phyloP scores from a whole-genome alignment of 1,140 invertebrate genomes.

The Bombus confusus region DNA sequence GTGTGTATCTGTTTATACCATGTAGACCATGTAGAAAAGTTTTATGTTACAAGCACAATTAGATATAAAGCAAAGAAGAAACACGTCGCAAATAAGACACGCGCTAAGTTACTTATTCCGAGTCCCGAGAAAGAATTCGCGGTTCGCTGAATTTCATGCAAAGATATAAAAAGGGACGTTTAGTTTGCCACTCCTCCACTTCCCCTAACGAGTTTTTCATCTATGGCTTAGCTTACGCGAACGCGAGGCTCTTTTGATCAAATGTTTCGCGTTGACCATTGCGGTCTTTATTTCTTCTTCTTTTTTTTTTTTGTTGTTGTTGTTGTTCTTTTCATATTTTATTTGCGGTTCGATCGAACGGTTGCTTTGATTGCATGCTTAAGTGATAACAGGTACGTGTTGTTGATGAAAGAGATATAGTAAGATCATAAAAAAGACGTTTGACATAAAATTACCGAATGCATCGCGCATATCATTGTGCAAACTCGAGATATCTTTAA shows the following conservation, averaged over 20 bases:
- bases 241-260: constrained; percentile 55
- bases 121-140: not conserved
- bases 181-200: not conserved
- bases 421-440: not conserved
- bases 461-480: too few species aligned
- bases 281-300: too few species aligned
- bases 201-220: not conserved
- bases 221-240: constrained; percentile 4
- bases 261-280: constrained; percentile 40
- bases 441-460: too few species aligned
- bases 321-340: not conserved
- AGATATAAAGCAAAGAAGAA: not conserved
- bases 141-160: not conserved
- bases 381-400: constrained; percentile 62
- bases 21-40: not conserved
- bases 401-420: not conserved
- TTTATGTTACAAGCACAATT: constrained; percentile 24
- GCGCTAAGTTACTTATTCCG: not conserved
- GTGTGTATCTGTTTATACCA: not conserved
- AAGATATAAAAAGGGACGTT: constrained; percentile 38
- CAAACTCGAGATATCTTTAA: too few species aligned
- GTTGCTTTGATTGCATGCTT: constrained; percentile 62
- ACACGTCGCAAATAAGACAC: not conserved
- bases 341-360: constrained; percentile 14
- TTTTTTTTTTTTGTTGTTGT: not conserved